Evolutionary conservation across 2,888 invertebrate genomes (phyloP).

Genomic region (Xylota sylvarum): DNA sequence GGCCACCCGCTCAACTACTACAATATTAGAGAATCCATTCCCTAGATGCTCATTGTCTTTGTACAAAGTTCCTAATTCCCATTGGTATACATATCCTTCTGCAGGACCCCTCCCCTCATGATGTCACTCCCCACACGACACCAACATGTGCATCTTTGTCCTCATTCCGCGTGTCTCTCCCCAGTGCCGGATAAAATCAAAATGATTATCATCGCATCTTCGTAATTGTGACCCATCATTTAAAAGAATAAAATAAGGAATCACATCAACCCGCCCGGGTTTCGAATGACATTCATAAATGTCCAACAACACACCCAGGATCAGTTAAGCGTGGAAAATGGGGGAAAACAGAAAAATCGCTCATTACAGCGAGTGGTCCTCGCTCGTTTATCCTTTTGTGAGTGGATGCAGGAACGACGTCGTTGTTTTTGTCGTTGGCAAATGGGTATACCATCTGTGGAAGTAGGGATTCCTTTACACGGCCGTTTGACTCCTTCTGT

Average conservation of each 20-base stretch:
- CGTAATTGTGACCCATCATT: conserved; percentile 34
- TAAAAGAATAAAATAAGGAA: conserved; percentile 39
- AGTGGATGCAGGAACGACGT: conserved; percentile 10
- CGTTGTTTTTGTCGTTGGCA: neutral
- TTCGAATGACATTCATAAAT: conserved; percentile 52
- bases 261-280: conserved; percentile 21
- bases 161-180: neutral
- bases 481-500: conserved; percentile 30
- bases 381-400: conserved; percentile 16
- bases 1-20: too few relatives aligned
- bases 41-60: too few relatives aligned
- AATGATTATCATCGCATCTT: conserved; percentile 31
- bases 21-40: too few relatives aligned
- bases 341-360: conserved; percentile 20
- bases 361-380: conserved; percentile 39
- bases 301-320: conserved; percentile 49
- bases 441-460: conserved; percentile 34
- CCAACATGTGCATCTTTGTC: neutral
- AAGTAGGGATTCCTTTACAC: conserved; percentile 40
- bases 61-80: neutral
- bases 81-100: neutral
- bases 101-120: too few relatives aligned
- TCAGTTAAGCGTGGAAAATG: conserved; percentile 28
- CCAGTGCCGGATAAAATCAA: conserved; percentile 11
- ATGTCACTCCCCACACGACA: neutral